A percentile compares a stretch with the other conserved stretches of the same genome.
Evolutionary conservation across 2,888 invertebrate genomes (phyloP).

Genomic region (Rhorus exstirpatorius): DNA sequence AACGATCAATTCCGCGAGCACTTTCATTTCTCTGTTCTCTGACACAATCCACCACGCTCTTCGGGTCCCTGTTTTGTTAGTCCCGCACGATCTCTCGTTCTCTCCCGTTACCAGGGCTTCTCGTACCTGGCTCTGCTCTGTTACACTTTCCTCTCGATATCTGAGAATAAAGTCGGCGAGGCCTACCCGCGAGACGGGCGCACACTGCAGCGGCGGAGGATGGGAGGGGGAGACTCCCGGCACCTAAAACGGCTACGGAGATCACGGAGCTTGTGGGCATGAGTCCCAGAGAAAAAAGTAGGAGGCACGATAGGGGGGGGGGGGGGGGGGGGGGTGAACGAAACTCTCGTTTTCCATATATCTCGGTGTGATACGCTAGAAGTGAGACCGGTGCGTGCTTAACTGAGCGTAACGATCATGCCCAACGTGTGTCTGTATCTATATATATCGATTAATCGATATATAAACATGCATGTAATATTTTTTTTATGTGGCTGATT

Average conservation of each 20-base stretch:
- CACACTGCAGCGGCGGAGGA: neutral
- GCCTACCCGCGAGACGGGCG: slow-evolving; percentile 43
- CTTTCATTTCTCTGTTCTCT: slow-evolving; percentile 84
- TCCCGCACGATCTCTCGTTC: neutral
- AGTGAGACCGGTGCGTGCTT: slow-evolving; percentile 61
- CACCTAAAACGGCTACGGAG: slow-evolving; percentile 58
- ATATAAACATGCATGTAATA: neutral
- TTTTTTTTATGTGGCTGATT: slow-evolving; percentile 2
- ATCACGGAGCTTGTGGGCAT: slow-evolving; percentile 54
- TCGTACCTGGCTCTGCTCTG: slow-evolving; percentile 54
- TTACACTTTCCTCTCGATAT: slow-evolving; percentile 81
- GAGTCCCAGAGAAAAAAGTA: neutral
- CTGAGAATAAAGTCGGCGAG: slow-evolving; percentile 52
- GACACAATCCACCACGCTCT: slow-evolving; percentile 78
- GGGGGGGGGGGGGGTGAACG: slow-evolving; percentile 15
- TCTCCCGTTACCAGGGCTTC: slow-evolving; percentile 27
- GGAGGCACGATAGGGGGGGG: neutral
- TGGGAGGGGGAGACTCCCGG: slow-evolving; percentile 19
- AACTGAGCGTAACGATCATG: slow-evolving; percentile 71
- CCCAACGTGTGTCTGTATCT: slow-evolving; percentile 43
- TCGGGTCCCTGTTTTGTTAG: neutral
- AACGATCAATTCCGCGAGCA: slow-evolving; percentile 75
- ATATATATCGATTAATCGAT: slow-evolving; percentile 4
- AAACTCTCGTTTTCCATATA: slow-evolving; percentile 77
- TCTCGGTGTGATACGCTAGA: slow-evolving; percentile 51